These are phyloP conservation scores for Dastarcus helophoroides DNA, from an alignment of 2,888 invertebrate species.

Conservation along the genomic window DNA sequence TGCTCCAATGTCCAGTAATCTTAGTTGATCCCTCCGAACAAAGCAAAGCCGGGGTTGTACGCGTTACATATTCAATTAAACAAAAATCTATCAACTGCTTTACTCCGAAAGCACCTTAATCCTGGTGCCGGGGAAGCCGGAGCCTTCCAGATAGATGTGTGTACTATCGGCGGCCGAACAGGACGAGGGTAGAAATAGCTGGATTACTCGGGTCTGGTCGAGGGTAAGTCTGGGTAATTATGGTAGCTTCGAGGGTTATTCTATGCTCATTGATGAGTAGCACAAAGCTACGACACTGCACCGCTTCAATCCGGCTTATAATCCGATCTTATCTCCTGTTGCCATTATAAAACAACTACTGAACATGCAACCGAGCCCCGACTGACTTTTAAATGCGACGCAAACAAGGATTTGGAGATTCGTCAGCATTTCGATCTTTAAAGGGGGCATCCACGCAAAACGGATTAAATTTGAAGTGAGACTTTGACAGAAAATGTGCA, in stretches of 20 bases:
- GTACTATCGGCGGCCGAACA: constrained; percentile 17
- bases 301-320: constrained; percentile 21
- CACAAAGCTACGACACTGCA: constrained; percentile 20
- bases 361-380: constrained; percentile 3
- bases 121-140: constrained; percentile 26
- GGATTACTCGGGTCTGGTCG: constrained; percentile 31
- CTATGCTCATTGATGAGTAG: constrained; percentile 35
- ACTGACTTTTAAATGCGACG: too few relatives aligned
- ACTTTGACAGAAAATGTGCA: too few relatives aligned
- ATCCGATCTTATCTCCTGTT: constrained; percentile 33
- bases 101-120: constrained; percentile 39
- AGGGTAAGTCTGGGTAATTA: constrained; percentile 35
- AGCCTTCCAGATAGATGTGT: constrained; percentile 24
- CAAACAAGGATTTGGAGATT: too few relatives aligned
- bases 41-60: constrained; percentile 30
- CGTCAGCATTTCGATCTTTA: too few relatives aligned
- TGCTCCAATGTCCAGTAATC: constrained; percentile 35
- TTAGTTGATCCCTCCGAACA: constrained; percentile 31
- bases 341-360: constrained; percentile 24
- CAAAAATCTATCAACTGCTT: constrained; percentile 51
- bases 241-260: constrained; percentile 33
- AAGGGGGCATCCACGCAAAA: too few relatives aligned
- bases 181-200: constrained; percentile 28
- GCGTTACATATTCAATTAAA: constrained; percentile 64
- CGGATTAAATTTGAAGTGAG: too few relatives aligned